phyloP scores from a whole-genome alignment of 2,888 invertebrate species.

The Bhutanitis thaidina region DNA sequence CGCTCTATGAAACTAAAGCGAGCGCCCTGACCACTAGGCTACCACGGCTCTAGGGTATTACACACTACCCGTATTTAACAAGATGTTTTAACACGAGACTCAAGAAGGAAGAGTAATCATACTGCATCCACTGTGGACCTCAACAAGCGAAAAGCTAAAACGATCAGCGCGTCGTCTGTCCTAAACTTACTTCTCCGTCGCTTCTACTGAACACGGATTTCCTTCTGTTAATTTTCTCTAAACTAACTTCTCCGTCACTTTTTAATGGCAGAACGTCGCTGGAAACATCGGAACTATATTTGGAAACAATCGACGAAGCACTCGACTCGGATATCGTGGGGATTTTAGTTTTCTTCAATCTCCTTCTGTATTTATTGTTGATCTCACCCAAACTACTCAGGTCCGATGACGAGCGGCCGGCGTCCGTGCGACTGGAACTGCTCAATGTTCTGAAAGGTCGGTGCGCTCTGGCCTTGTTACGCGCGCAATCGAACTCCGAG shows the following conservation, averaged over 20 bases:
- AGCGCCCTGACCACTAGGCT: too few relatives aligned
- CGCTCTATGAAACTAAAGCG: too few relatives aligned
- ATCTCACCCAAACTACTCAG: slow-evolving; percentile 71
- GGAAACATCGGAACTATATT: slow-evolving; percentile 47
- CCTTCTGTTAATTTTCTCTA: slow-evolving; percentile 35
- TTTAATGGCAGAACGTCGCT: slow-evolving; percentile 50
- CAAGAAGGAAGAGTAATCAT: too few relatives aligned
- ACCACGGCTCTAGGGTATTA: too few relatives aligned
- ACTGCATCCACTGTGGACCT: too few relatives aligned
- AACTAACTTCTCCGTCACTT: slow-evolving; percentile 64
- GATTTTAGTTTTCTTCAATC: slow-evolving; percentile 36
- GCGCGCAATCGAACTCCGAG: slow-evolving; percentile 15
- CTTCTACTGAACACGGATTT: slow-evolving; percentile 32
- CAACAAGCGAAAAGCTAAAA: too few relatives aligned
- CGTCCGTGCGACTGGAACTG: slow-evolving; percentile 61
- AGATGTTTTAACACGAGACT: too few relatives aligned
- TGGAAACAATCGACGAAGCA: slow-evolving; percentile 44
- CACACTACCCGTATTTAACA: too few relatives aligned
- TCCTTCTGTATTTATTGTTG: slow-evolving; percentile 43
- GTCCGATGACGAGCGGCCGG: slow-evolving; percentile 62
- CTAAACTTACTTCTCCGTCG: slow-evolving; percentile 53
- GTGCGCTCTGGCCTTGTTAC: not conserved
- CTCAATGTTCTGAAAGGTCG: slow-evolving; percentile 24
- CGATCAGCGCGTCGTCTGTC: slow-evolving; percentile 6
- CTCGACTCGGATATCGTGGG: slow-evolving; percentile 51